Conservation (phyloP, 2,888 invertebrate species). For the Myopa tessellatipennis region DNA sequence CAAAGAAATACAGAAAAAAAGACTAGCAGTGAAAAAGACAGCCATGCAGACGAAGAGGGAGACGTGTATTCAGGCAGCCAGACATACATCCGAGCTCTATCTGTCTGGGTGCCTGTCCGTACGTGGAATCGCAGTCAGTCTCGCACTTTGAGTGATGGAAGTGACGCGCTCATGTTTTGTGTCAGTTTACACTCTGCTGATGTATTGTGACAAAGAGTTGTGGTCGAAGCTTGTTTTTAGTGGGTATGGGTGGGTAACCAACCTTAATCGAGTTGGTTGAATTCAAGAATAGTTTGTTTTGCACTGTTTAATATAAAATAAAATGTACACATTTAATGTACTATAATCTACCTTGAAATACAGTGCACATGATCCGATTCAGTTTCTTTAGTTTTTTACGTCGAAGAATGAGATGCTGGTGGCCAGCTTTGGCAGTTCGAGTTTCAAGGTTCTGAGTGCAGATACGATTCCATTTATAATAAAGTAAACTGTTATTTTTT, state of each 20-base stretch:
- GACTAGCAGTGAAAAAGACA: background rate
- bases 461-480: too few relatives aligned
- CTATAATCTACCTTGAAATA: too few relatives aligned
- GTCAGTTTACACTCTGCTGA: slow-evolving; percentile 63
- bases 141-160: slow-evolving; percentile 66
- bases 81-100: background rate
- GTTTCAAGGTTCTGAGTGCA: too few relatives aligned
- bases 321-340: too few relatives aligned
- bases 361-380: too few relatives aligned
- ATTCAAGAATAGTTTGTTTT: background rate
- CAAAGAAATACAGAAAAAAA: background rate
- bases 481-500: too few relatives aligned
- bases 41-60: background rate
- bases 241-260: slow-evolving; percentile 1
- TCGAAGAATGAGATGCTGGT: too few relatives aligned
- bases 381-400: too few relatives aligned
- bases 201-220: slow-evolving; percentile 64
- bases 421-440: too few relatives aligned
- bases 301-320: too few relatives aligned
- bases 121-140: slow-evolving; percentile 41
- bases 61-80: background rate
- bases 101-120: background rate
- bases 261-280: background rate
- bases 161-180: slow-evolving; percentile 67
- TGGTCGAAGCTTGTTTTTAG: slow-evolving; percentile 23